phyloP scores from a whole-genome alignment of 2,113 vertebrate genomes.

The Capra hircus region DNA sequence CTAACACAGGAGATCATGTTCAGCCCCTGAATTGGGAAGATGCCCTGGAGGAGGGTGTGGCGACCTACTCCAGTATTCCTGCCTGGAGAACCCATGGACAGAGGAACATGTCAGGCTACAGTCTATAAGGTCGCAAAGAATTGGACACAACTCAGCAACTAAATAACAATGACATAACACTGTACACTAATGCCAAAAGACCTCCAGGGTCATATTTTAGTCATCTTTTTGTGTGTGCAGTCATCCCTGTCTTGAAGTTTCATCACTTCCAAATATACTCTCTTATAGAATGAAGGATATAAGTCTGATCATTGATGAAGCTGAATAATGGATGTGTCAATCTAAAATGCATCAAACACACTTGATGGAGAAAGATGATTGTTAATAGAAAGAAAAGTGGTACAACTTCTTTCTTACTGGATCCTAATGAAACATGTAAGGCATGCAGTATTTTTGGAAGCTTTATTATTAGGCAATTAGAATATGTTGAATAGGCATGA shows the following conservation, averaged over 20 bases:
- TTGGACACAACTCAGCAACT: background rate
- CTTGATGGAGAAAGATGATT: background rate
- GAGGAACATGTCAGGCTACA: background rate
- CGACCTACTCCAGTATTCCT: background rate
- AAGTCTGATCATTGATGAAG: background rate
- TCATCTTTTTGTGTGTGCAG: background rate
- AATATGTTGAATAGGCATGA: background rate
- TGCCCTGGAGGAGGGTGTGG: background rate
- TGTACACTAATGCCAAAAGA: background rate
- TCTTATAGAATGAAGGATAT: background rate
- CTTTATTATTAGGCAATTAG: constrained; percentile 32
- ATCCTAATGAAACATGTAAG: background rate
- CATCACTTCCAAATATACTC: background rate
- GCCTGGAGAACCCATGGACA: background rate
- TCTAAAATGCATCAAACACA: background rate
- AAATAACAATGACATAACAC: background rate
- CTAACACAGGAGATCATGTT: background rate
- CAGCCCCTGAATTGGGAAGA: background rate
- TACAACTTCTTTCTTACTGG: background rate
- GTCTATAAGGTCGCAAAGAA: background rate
- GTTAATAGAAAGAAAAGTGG: background rate
- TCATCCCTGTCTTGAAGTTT: background rate
- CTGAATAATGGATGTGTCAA: background rate
- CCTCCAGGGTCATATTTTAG: background rate
- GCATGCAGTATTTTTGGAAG: background rate